phyloP scores from a whole-genome alignment of 2,797 vertebrate species.

The Syngnathus acus region DNA sequence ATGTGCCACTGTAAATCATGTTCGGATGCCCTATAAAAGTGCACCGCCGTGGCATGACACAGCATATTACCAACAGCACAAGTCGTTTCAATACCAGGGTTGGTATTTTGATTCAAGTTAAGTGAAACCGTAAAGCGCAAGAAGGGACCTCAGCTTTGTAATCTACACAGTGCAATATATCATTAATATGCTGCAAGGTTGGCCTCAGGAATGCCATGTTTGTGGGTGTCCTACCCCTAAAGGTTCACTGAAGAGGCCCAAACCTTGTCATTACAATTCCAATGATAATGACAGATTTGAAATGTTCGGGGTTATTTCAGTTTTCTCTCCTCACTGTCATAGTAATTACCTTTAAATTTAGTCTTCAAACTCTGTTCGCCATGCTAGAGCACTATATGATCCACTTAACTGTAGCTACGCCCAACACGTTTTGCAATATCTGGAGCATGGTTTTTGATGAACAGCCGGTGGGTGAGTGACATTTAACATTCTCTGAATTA shows the following conservation, averaged over 20 bases:
- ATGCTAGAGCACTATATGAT: conserved; percentile 64
- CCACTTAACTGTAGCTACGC: conserved; percentile 70
- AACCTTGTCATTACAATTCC: conserved; percentile 81
- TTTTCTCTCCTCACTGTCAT: conserved; percentile 73
- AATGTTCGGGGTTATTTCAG: conserved; percentile 73
- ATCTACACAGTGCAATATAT: conserved; percentile 65
- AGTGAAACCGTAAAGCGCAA: conserved; percentile 56
- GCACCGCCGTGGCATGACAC: conserved; percentile 47
- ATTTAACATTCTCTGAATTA: conserved; percentile 46
- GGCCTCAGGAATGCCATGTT: conserved; percentile 73
- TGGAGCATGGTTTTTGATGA: conserved; percentile 44
- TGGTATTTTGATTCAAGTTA: conserved; percentile 59
- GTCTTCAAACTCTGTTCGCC: conserved; percentile 66
- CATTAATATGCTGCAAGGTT: conserved; percentile 74
- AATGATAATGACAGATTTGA: conserved; percentile 78
- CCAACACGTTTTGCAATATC: conserved; percentile 55
- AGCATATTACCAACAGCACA: conserved; percentile 45
- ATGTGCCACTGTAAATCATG: conserved; percentile 10
- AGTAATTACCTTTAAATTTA: conserved; percentile 85
- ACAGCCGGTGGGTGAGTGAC: conserved; percentile 43
- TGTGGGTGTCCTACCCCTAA: conserved; percentile 77
- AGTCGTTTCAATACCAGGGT: conserved; percentile 38
- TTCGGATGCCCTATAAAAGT: conserved; percentile 19
- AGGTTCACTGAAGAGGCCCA: conserved; percentile 70
- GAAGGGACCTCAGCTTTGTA: conserved; percentile 65